Evolutionary conservation across 2,888 invertebrate species (phyloP), one percentile per base, ranked within the genome.

Genomic region (Sphecodes monilicornis): DNA sequence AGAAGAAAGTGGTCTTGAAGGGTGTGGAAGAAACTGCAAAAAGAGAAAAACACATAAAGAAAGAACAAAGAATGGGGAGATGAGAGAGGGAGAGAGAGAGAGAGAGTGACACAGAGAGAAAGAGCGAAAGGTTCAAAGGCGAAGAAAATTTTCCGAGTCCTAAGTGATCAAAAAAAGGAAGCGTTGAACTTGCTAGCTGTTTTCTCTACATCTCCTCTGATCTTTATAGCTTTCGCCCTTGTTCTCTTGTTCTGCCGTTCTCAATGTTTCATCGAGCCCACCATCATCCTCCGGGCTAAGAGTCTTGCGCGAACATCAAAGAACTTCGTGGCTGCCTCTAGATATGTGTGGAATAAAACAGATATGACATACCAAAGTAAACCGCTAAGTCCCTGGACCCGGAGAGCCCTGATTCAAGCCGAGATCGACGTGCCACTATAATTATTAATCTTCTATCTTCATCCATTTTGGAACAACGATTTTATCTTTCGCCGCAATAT

Each of bases 111-210:
- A 26, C 18, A 81, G 39, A 22, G 36, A n/a, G 11, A 29, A n/a
- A 68, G 57, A 77, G 77, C 76, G 64, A 50, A 54, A 39, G 73
- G 74, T 84, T 89, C 87, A 90, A 90, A 90, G 91, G 88, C 84
- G 87, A 84, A 85, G 89, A 88, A 90, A 90, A 87, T 89, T 89
- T 88, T 76, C 76, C 85, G 60, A 76, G 80, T 87, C 79, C 82
- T 90, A 87, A 91, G 89, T 90, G 91, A 90, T 89, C 88, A 85
- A 90, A 68, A 90, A 90, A 89, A 86, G 84, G 85, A 86, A 86
- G 77, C 80, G 84, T 75, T 75, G 68, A 72, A 80, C 74, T 68
- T 69, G 84, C 68, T 66, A 74, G 81, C 76, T 81, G 84, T 80
- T 78, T 84, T 86, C 82, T 75, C 46, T 72, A 66, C 77, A 43